These are phyloP conservation scores for Panorpa germanica DNA, from an alignment of 2,888 invertebrate genomes.

Conservation along the genomic window DNA sequence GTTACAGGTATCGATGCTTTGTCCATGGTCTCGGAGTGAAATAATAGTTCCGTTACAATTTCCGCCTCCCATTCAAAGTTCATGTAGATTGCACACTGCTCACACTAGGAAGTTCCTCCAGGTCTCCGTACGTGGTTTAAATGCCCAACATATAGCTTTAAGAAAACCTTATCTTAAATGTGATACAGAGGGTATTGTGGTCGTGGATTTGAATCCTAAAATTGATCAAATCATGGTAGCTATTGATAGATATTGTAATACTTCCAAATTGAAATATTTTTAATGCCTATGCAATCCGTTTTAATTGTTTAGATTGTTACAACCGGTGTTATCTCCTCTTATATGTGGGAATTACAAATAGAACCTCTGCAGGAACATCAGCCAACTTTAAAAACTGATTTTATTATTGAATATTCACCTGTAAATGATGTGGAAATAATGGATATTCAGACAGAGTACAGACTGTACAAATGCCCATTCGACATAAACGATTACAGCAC, in stretches of 20 bases:
- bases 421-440: slow-evolving; percentile 18
- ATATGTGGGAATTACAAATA: slow-evolving; percentile 64
- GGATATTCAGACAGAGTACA: slow-evolving; percentile 20
- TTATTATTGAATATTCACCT: slow-evolving; percentile 36
- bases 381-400: slow-evolving; percentile 41
- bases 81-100: slow-evolving; percentile 68
- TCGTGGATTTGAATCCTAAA: slow-evolving; percentile 46
- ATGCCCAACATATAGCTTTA: slow-evolving; percentile 28
- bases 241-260: slow-evolving; percentile 3
- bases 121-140: slow-evolving; percentile 45
- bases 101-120: slow-evolving; percentile 73
- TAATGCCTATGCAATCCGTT: slow-evolving; percentile 8
- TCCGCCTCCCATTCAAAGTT: slow-evolving; percentile 61
- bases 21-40: slow-evolving; percentile 61
- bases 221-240: slow-evolving; percentile 35
- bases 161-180: slow-evolving; percentile 31
- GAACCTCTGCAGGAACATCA: slow-evolving; percentile 36
- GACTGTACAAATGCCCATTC: slow-evolving; percentile 46
- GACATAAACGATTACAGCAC: slow-evolving; percentile 73
- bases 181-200: slow-evolving; percentile 36
- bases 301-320: slow-evolving; percentile 35
- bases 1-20: slow-evolving; percentile 45
- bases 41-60: slow-evolving; percentile 61
- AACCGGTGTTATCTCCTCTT: slow-evolving; percentile 56
- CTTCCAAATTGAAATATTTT: neutral